Percentiles rank a stretch among this genome's conserved stretches.
These are phyloP conservation scores for Peribatodes rhomboidaria DNA, from an alignment of 2,888 invertebrate genomes.

Conservation along the genomic window DNA sequence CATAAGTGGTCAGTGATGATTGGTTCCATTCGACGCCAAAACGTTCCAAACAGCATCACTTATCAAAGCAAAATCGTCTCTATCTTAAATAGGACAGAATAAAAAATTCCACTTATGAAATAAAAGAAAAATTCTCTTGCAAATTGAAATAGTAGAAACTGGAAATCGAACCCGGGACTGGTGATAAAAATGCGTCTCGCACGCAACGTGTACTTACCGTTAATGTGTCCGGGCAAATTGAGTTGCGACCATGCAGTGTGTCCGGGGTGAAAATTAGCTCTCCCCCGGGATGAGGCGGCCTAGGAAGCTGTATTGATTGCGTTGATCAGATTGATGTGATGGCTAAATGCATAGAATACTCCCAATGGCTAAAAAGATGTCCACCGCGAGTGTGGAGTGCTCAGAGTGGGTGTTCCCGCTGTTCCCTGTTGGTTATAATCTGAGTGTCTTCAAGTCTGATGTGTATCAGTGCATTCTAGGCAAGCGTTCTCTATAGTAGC, in stretches of 20 bases:
- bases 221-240: conserved; percentile 84
- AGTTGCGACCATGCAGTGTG: conserved; percentile 81
- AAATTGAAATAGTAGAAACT: conserved; percentile 82
- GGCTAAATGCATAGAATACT: not conserved
- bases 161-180: conserved; percentile 64
- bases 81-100: conserved; percentile 28
- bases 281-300: conserved; percentile 63
- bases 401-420: too few species aligned
- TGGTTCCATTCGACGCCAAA: conserved; percentile 59
- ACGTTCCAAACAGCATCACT: conserved; percentile 52
- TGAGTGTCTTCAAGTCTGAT: too few species aligned
- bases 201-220: conserved; percentile 80
- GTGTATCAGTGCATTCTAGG: too few species aligned
- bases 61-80: conserved; percentile 50
- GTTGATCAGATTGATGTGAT: conserved; percentile 37
- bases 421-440: too few species aligned
- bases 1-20: conserved; percentile 78
- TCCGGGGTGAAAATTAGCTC: conserved; percentile 79
- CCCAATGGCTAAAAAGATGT: not conserved
- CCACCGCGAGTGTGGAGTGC: too few species aligned
- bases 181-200: conserved; percentile 79
- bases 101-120: not conserved
- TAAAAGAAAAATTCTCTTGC: conserved; percentile 47
- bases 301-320: conserved; percentile 33
- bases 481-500: too few species aligned